Base-by-base conservation (phyloP, 1,140 invertebrate species). In the Bicyclus anynana region DNA sequence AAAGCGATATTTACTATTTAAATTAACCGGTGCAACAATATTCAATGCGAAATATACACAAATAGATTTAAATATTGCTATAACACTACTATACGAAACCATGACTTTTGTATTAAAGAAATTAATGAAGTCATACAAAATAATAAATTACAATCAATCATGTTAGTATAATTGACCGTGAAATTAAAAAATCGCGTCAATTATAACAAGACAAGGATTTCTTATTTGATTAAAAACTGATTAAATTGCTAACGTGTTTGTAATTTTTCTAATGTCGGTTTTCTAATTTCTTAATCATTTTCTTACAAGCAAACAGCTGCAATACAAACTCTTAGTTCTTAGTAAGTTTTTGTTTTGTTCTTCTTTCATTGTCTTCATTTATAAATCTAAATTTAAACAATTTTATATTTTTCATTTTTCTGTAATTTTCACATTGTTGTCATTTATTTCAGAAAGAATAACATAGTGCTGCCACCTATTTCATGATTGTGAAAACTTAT, bases 101-200 rank as follows among this genome's bases (percentile, higher is more conserved):
- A 49, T 60, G 16, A 47, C 37, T 16, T 21, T 54, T 20, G 17
- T n/a, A n/a, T 23, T 4, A 14, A 29, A 56, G 13, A 48, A 49
- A 56, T 26, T 56, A 56, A 10, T 38, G 14, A 40, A 49, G 14
- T 5, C 16, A 27, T 33, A 5, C 38, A 20, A 29, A 48, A 26
- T 9, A n/a, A 10, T 12, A 20, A 44, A 46, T 52, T 2, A 35
- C 47, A 57, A 40, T 48, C 50, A 47, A 23, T 46, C 23, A 26
- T 9, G 26, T 53, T 7, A 27, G n/a, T 14, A 44, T 20, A 48
- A 53, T 26, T 46, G 37, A 40, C 53, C 79, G 67, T 83, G 77
- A 80, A 83, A 80, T 83, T 80, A 59, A 55, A 67, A 65, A 69
- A 69, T 76, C 65, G 37, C 58, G 17, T 2, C 2, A 44, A 40